These are phyloP conservation scores for Tineola bisselliella DNA, from an alignment of 2,888 invertebrate species.

Conservation along the genomic window DNA sequence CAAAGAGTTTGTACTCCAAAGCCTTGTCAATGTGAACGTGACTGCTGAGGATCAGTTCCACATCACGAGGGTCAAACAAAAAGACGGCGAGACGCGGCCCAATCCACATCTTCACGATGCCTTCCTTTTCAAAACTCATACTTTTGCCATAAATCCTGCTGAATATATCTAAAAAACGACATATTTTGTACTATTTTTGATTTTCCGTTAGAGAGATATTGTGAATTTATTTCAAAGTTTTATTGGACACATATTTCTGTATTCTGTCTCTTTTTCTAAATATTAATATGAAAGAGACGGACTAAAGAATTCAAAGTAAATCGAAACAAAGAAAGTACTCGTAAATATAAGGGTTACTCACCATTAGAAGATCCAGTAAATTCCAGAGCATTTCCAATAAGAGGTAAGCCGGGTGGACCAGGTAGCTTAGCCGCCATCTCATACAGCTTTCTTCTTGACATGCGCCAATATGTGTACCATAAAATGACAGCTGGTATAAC, in stretches of 20 bases:
- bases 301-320: too few species aligned
- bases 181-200: not conserved
- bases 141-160: slow-evolving; percentile 66
- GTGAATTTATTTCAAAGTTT: slow-evolving; percentile 17
- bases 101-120: slow-evolving; percentile 76
- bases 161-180: slow-evolving; percentile 74
- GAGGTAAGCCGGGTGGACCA: slow-evolving; percentile 76
- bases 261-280: too few species aligned
- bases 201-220: not conserved
- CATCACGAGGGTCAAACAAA: slow-evolving; percentile 79
- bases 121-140: slow-evolving; percentile 59
- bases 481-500: slow-evolving; percentile 75
- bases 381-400: slow-evolving; percentile 80
- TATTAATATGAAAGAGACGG: too few species aligned
- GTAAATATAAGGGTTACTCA: too few species aligned
- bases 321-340: too few species aligned
- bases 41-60: slow-evolving; percentile 81
- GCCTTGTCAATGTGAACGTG: slow-evolving; percentile 85
- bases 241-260: too few species aligned
- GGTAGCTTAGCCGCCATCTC: slow-evolving; percentile 77
- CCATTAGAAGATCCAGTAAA: slow-evolving; percentile 78
- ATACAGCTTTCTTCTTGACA: slow-evolving; percentile 76
- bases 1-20: slow-evolving; percentile 80
- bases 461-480: slow-evolving; percentile 79
- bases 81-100: slow-evolving; percentile 80